Evolutionary conservation across 2,797 vertebrate species (phyloP), one percentile per base, ranked within the genome.

Genomic region (Microcaecilia unicolor): DNA sequence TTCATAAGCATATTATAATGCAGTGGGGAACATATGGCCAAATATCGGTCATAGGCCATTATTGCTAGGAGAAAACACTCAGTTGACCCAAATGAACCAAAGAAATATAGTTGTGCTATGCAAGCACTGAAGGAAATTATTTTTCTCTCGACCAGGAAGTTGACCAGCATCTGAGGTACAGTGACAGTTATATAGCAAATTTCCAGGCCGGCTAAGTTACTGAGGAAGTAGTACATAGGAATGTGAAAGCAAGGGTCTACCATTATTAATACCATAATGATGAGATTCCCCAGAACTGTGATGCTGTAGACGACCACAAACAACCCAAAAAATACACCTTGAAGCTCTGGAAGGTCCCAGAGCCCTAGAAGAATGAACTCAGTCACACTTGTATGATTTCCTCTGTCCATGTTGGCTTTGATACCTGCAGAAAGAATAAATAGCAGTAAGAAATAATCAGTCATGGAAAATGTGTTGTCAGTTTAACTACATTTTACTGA

Each of bases 1-100:
- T 18, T 47, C 31, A 56, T 51, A 26, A 32, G 43, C 13, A 8
- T 31, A 32, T 27, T 31, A 19, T 51, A 52, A 11, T 28, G 36
- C 15, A 57, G 22, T n/a, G 48, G 41, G 4, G 48, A 19, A 24
- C 36, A 48, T 7, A 57, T 48, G 4, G 54, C 48, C 7, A 41
- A 17, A 29, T 41, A 52, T 9, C 40, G 25, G 10, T 57, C 44
- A 20, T 41, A 51, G n/a, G 54, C 37, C 54, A 57, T 57, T 4
- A 40, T 23, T 9, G 54, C 34, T 29, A 57, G 40, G 21, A 47
- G 22, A n/a, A 35, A 43, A 15, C 37, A 23, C 14, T 57, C 54
- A 5, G 28, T 25, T 6, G 18, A 36, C 11, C 35, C 36, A 40
- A 30, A 22, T 19, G 43, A 35, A n/a, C 37, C 23, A 16, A 51